Evolutionary conservation across 2,888 invertebrate genomes (phyloP).

Genomic region (Orchesella flavescens): DNA sequence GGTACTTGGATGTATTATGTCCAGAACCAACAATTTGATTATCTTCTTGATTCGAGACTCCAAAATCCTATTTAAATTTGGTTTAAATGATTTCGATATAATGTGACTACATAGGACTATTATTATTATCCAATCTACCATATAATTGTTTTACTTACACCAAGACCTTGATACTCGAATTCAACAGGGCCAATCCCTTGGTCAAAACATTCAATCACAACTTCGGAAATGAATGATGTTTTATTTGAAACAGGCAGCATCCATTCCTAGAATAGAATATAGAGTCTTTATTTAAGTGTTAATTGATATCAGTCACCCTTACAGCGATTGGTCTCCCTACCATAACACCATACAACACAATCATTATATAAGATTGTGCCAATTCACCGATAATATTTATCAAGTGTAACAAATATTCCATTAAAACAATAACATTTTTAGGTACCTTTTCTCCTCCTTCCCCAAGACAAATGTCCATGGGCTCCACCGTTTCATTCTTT

Average conservation of each 20-base stretch:
- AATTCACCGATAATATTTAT: too few relatives aligned
- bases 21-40: constrained; percentile 22
- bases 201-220: constrained; percentile 66
- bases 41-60: constrained; percentile 48
- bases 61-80: constrained; percentile 60
- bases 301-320: too few relatives aligned
- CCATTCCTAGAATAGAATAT: too few relatives aligned
- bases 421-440: too few relatives aligned
- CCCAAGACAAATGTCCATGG: constrained; percentile 63
- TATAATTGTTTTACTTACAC: constrained; percentile 46
- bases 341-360: too few relatives aligned
- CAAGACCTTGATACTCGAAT: constrained; percentile 67
- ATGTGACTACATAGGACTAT: not conserved
- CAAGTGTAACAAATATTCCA: too few relatives aligned
- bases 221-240: constrained; percentile 59
- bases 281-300: too few relatives aligned
- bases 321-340: too few relatives aligned
- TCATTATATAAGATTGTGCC: too few relatives aligned
- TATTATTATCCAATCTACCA: not conserved
- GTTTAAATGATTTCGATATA: too few relatives aligned
- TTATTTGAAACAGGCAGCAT: constrained; percentile 61
- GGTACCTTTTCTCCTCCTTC: constrained; percentile 58
- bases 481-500: constrained; percentile 57
- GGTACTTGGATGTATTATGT: constrained; percentile 39
- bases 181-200: constrained; percentile 65